A percentile compares a stretch with the other conserved stretches of the same genome.
Evolutionary conservation across 2,797 vertebrate genomes (phyloP).

Genomic region (Emydoidea blandingii): DNA sequence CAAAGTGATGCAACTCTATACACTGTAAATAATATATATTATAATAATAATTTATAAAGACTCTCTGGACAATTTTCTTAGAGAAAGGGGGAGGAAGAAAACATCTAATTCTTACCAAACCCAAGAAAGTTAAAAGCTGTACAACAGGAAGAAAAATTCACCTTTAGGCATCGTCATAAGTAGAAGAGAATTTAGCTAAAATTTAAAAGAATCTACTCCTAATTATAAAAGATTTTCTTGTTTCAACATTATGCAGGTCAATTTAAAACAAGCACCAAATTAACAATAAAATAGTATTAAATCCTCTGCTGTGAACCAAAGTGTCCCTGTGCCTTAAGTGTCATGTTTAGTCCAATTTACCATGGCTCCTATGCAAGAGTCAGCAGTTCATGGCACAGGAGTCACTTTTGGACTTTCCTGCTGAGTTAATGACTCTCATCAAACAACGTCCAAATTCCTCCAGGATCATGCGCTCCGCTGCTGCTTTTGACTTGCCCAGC

Average conservation of each 20-base stretch:
- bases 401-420: constrained; percentile 95
- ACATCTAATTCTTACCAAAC: constrained; percentile 72
- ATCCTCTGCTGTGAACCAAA: constrained; percentile 69
- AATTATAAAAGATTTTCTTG: constrained; percentile 77
- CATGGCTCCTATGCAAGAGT: constrained; percentile 64
- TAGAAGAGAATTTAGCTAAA: constrained; percentile 73
- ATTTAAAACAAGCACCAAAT: constrained; percentile 83
- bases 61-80: constrained; percentile 68
- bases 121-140: constrained; percentile 74
- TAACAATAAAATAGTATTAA: constrained; percentile 70
- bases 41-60: constrained; percentile 82
- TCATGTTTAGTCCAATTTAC: constrained; percentile 39
- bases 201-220: constrained; percentile 78
- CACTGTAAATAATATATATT: constrained; percentile 77
- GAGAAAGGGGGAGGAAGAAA: constrained; percentile 54
- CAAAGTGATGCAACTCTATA: constrained; percentile 71
- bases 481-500: constrained; percentile 87
- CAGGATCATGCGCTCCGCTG: constrained; percentile 93
- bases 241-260: constrained; percentile 72
- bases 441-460: constrained; percentile 99
- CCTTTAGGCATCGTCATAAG: constrained; percentile 68
- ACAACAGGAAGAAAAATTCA: constrained; percentile 75
- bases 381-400: constrained; percentile 94
- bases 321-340: constrained; percentile 78
- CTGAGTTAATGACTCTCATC: constrained; percentile 96